phyloP scores from a whole-genome alignment of 2,888 invertebrate genomes.

The Plagodis dolabraria region DNA sequence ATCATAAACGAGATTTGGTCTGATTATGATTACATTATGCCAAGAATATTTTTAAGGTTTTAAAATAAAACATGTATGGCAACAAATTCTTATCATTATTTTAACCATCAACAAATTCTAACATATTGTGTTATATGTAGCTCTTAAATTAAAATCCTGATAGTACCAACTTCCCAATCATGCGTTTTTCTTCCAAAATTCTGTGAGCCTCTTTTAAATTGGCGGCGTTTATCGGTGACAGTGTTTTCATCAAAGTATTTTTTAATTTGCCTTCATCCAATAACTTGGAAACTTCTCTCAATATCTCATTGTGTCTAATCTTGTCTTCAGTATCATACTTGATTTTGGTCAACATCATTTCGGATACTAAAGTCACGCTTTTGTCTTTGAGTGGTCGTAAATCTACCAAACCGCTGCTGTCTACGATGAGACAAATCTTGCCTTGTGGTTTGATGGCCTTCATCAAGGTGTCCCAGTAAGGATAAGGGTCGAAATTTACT shows the following conservation, averaged over 20 bases:
- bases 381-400: constrained; percentile 66
- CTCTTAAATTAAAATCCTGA: constrained; percentile 52
- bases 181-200: constrained; percentile 62
- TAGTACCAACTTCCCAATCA: constrained; percentile 71
- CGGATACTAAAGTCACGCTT: constrained; percentile 68
- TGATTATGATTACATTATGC: constrained; percentile 21
- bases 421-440: constrained; percentile 70
- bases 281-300: constrained; percentile 61
- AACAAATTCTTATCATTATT: constrained; percentile 13
- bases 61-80: constrained; percentile 20
- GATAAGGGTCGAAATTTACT: constrained; percentile 72
- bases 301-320: constrained; percentile 62
- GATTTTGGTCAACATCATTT: constrained; percentile 69
- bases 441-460: constrained; percentile 71
- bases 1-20: constrained; percentile 19
- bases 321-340: constrained; percentile 72
- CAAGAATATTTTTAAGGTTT: constrained; percentile 20
- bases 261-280: constrained; percentile 63
- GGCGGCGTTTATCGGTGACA: constrained; percentile 71
- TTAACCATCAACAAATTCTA: constrained; percentile 16
- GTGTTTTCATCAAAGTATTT: constrained; percentile 61
- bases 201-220: constrained; percentile 70
- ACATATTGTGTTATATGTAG: background rate
- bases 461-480: constrained; percentile 72
- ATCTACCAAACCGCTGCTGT: constrained; percentile 66